Evolutionary conservation across 1,140 invertebrate species (phyloP).

Genomic region (Drosophila nasuta): DNA sequence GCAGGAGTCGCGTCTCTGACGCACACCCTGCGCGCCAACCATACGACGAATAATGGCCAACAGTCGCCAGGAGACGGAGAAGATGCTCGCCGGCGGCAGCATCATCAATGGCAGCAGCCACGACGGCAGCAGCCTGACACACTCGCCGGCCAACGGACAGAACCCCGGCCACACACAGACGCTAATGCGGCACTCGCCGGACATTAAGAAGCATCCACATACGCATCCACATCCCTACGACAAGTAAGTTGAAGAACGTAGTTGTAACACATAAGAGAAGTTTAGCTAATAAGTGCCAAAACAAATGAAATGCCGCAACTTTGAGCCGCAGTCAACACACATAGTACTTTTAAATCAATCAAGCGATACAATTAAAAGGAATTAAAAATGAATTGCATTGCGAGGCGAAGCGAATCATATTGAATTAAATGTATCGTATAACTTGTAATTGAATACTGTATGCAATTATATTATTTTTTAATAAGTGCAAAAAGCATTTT

Average conservation of each 20-base stretch:
- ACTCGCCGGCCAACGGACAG: conserved; percentile 70
- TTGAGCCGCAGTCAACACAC: neutral
- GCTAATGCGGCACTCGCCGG: conserved; percentile 78
- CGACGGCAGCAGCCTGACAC: conserved; percentile 62
- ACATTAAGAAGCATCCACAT: conserved; percentile 68
- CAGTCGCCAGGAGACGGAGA: conserved; percentile 83
- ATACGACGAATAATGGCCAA: conserved; percentile 84
- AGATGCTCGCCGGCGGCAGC: conserved; percentile 67
- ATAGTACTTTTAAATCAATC: conserved; percentile 14
- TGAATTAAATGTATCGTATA: conserved; percentile 26
- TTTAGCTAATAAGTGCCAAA: conserved; percentile 22
- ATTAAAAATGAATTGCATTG: conserved; percentile 20
- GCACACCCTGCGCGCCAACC: conserved; percentile 84
- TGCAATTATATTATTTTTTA: conserved; percentile 38
- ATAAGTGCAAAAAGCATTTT: conserved; percentile 56
- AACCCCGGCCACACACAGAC: conserved; percentile 67
- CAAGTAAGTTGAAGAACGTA: conserved; percentile 63
- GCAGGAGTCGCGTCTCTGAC: conserved; percentile 84
- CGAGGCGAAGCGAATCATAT: neutral
- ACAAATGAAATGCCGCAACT: neutral
- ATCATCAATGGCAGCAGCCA: conserved; percentile 55
- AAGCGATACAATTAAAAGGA: conserved; percentile 8
- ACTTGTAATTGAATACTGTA: conserved; percentile 20
- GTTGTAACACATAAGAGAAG: conserved; percentile 45
- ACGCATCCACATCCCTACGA: conserved; percentile 68